These are phyloP conservation scores for Lochmaea capreae DNA, from an alignment of 2,888 invertebrate genomes.

Conservation along the genomic window DNA sequence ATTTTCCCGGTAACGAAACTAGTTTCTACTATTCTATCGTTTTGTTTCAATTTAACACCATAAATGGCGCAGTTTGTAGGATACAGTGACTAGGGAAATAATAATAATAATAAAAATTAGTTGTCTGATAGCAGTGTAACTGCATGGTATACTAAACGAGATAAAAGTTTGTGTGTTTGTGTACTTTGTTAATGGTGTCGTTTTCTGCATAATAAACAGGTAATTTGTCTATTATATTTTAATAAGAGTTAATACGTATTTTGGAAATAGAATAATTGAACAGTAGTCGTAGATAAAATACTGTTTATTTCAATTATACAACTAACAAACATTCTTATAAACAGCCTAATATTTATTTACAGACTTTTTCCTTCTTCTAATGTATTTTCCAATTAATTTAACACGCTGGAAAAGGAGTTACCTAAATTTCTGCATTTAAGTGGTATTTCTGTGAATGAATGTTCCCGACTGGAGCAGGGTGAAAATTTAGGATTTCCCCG, in stretches of 20 bases:
- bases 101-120: constrained; percentile 17
- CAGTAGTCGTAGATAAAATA: too few relatives aligned
- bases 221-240: not conserved
- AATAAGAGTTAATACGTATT: too few relatives aligned
- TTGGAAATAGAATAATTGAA: too few relatives aligned
- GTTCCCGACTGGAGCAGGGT: constrained; percentile 9
- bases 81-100: constrained; percentile 7
- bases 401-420: constrained; percentile 5
- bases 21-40: not conserved
- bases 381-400: not conserved
- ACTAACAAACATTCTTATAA: too few relatives aligned
- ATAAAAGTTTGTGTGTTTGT: not conserved
- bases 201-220: not conserved
- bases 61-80: constrained; percentile 20
- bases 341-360: too few relatives aligned
- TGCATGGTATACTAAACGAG: not conserved
- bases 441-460: constrained; percentile 9
- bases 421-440: constrained; percentile 6
- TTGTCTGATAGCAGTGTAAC: not conserved
- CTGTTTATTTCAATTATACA: too few relatives aligned
- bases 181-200: not conserved
- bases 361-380: too few relatives aligned
- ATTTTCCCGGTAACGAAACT: not conserved
- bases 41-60: not conserved
- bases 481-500: constrained; percentile 25